Base-by-base conservation (phyloP, 1,140 invertebrate species). In the Microplitis demolitor region DNA sequence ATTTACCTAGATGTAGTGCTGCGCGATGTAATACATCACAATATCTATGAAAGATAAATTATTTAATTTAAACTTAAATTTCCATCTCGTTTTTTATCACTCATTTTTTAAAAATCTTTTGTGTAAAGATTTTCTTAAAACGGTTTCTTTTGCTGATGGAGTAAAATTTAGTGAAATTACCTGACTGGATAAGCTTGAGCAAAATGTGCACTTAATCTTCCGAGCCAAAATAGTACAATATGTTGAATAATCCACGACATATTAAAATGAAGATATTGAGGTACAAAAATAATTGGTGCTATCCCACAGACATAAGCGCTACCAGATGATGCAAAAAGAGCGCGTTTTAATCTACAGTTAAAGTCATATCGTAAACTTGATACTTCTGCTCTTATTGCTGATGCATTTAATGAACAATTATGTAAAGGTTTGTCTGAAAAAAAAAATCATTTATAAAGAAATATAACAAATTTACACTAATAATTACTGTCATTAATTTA, bases 221-320 rank as follows among this genome's bases (percentile, higher is more conserved):
- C 93, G 8, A 96, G 81, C 89, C 93, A 96, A 37, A 97, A 93
- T 73, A 97, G 91, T 13, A 92, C 88, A 24, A 94, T 90, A 81
- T 98, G 94, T 78, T 95, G 93, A 0, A 93, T 90, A 1, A 94
- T 93, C 90, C 94, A 96, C 77, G 91, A 90, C 1, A 93, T 90
- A 85, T 98, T 95, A 83, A 96, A 97, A 79, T 96, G 92, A 31
- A 98, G 85, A 78, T 91, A 91, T 77, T 90, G 92, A 89, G 96
- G 90, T 73, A 90, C 88, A 77, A 87, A 89, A 80, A 87, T 84
- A 53, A 96, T 94, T 0, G 97, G 97, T 31, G 98, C 91, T 82
- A 98, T 94, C 70, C 93, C 94, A 76, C 94, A 92, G 84, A 98
- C 97, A 83, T 98, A 98, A 0, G 96, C 95, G 78, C 94, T 96